Evolutionary conservation across 2,113 vertebrate species (phyloP).

Genomic region (Piaya cayana): DNA sequence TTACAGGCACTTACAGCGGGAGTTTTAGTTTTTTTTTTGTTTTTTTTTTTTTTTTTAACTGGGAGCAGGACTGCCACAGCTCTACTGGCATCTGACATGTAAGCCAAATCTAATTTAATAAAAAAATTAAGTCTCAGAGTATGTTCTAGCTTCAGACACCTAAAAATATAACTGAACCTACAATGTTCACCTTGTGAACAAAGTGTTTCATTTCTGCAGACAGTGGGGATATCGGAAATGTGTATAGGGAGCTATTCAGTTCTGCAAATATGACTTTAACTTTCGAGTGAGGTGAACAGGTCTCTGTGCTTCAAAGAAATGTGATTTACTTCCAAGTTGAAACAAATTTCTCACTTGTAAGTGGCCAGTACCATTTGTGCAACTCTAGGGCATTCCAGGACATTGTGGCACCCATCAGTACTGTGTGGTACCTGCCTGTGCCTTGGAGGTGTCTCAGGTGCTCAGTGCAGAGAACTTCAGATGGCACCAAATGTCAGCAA

Average conservation of each 20-base stretch:
- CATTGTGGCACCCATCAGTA: neutral
- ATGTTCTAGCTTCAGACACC: neutral
- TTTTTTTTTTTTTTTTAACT: neutral
- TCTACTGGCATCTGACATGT: neutral
- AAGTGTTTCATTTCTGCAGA: neutral
- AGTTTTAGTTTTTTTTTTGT: neutral
- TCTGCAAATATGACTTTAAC: neutral
- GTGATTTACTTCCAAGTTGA: neutral
- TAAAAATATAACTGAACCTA: neutral
- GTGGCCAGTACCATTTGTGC: neutral
- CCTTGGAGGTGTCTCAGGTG: neutral
- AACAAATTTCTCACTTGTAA: neutral
- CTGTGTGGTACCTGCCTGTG: neutral
- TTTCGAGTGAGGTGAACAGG: neutral
- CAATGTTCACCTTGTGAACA: neutral
- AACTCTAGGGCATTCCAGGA: neutral
- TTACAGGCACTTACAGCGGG: neutral
- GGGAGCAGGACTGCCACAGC: neutral
- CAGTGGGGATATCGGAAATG: neutral
- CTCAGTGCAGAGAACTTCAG: neutral
- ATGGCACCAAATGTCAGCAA: neutral
- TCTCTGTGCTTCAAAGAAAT: neutral
- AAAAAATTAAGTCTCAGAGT: neutral
- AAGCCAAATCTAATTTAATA: neutral
- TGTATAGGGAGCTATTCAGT: neutral